Evolutionary conservation across 2,113 vertebrate genomes (phyloP), one percentile per base, ranked within the genome.

Genomic region (Poeciliopsis prolifica): DNA sequence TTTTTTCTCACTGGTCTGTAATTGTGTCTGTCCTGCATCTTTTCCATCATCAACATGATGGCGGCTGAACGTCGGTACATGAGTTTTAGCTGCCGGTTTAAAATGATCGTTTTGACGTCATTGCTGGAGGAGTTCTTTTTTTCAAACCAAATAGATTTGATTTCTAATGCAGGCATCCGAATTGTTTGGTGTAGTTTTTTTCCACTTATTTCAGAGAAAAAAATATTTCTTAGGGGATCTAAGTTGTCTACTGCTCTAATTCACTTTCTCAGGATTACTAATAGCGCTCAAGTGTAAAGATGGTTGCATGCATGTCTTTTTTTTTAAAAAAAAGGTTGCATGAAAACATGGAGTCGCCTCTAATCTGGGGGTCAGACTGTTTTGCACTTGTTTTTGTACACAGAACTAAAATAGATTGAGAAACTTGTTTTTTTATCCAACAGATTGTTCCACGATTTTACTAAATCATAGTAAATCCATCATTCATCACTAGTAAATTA

Each of bases 261-360:
- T 96, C 95, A 96, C 94, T 94, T 95, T 96, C 97, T 99, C 97
- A 98, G 97, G 98, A 98, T 97, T 85, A 87, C 95, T 96, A 84
- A 87, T 82, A 78, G 37, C 12, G 84, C 82, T 85, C 92, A 91
- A 87, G 91, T 94, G 86, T 93, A 90, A 42, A 77, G 37, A 68
- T 70, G 68, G 60, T 65, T 82, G 77, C 79, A 73, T 82, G 81
- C 2, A 3, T 70, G 19, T 29, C 2, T 29, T 29, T 29, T 29
- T n/a, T n/a, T n/a, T n/a, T n/a, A n/a, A n/a, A n/a, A n/a, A n/a
- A 51, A 5, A 24, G 15, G 44, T 51, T 54, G 24, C 51, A 58
- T 58, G 51, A 58, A 17, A 58, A 58, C 72, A 58, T 61, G 35
- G 35, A 30, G 67, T 69, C 22, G 28, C 44, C 51, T 60, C n/a